Evolutionary conservation across 2,888 invertebrate species (phyloP).

Genomic region (Sinohyriopsis cumingii): DNA sequence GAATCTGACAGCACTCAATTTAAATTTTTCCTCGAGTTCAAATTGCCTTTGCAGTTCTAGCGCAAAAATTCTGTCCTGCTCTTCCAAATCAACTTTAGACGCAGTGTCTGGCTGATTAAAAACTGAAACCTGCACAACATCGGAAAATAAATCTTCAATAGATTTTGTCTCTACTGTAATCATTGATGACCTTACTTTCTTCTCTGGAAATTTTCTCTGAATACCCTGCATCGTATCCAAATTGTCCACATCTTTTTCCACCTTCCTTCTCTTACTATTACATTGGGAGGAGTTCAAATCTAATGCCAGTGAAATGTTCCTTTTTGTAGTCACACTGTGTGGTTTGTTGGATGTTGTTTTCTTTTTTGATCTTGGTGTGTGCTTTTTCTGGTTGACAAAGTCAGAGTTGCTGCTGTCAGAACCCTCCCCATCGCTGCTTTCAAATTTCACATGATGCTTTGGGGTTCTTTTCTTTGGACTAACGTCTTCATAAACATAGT

Average conservation of each 20-base stretch:
- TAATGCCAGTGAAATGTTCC: not conserved
- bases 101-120: not conserved
- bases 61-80: conserved; percentile 37
- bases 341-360: not conserved
- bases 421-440: not conserved
- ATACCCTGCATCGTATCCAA: not conserved
- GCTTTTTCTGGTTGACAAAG: not conserved
- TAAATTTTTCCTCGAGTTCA: conserved; percentile 32
- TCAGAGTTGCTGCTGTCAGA: not conserved
- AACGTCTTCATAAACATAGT: no score
- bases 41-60: conserved; percentile 42
- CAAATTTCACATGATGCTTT: not conserved
- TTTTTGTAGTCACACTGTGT: not conserved
- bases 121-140: not conserved
- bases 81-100: conserved; percentile 18
- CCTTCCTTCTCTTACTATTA: not conserved
- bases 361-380: no score
- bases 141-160: not conserved
- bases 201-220: not conserved
- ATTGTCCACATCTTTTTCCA: not conserved
- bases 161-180: not conserved
- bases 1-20: conserved; percentile 27
- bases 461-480: no score
- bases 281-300: not conserved
- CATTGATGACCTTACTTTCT: not conserved